Evolutionary conservation across 1,140 invertebrate species (phyloP), one percentile per base, ranked within the genome.

Genomic region (Drosophila mayri): DNA sequence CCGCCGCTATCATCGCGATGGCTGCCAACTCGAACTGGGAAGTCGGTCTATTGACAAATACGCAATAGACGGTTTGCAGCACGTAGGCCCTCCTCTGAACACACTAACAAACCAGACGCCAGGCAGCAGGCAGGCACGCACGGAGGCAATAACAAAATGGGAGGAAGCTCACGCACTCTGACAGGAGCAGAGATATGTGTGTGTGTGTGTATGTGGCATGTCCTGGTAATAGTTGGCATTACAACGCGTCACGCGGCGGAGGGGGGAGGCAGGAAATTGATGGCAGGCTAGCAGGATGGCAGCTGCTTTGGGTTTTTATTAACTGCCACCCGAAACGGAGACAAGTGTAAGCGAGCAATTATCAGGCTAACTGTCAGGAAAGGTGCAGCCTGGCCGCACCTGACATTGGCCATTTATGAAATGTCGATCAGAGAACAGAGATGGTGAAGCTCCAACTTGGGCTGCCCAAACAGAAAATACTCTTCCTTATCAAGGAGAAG

Each of bases 41-140:
- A 41, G 65, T 72, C 32, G 65, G 75, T 63, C 76, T 74, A 73
- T 79, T 79, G 77, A 79, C 77, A 79, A 79, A 79, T 79, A 74
- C 77, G 77, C 76, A 73, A 74, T 79, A 79, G 77, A 79, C 77
- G 73, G 76, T 79, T 79, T 79, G 77, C 55, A 79, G 77, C 77
- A 79, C 77, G 77, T 79, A 79, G 75, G 52, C 52, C 16, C 1
- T 25, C 25, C 22, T 40, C 20, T 60, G 62, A 18, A 44, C 54
- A 73, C 77, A 79, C 72, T 73, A 59, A 66, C 60, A 78, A 41
- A 59, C 64, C 76, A 20, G n/a, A 4, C 25, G 4, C 16, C 47
- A n/a, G 25, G 46, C 47, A 52, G 46, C 47, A 52, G 22, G n/a
- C 30, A 77, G 58, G 67, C 77, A 79, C 66, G 77, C 72, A 79